A percentile compares a stretch with the other conserved stretches of the same genome.
Conservation (phyloP, 2,113 vertebrate species). For the Cyprinus carpio region DNA sequence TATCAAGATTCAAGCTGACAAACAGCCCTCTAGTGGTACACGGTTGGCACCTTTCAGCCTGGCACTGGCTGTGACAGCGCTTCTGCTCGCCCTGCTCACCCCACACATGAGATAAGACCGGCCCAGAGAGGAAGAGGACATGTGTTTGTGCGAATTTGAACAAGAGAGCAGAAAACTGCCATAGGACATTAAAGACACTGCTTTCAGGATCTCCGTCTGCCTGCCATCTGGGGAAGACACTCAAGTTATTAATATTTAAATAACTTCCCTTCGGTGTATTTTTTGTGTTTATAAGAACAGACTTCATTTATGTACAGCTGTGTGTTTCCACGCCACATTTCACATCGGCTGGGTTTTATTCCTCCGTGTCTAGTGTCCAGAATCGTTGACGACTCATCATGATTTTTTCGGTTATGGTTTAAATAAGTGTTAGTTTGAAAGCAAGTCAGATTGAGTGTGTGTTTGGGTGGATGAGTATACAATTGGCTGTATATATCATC, state of each 20-base stretch:
- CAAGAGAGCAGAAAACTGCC: constrained; percentile 10
- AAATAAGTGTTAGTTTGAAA: constrained; percentile 54
- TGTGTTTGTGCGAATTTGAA: constrained; percentile 48
- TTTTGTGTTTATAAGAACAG: constrained; percentile 57
- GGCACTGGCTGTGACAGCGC: constrained; percentile 64
- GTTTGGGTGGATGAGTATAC: constrained; percentile 39
- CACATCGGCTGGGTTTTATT: constrained; percentile 50
- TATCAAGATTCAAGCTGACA: neutral
- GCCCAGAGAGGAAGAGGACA: constrained; percentile 44
- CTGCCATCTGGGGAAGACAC: constrained; percentile 64
- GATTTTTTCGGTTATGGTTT: constrained; percentile 1
- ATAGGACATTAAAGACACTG: constrained; percentile 64
- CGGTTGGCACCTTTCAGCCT: constrained; percentile 54
- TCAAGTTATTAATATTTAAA: constrained; percentile 72
- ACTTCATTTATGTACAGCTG: constrained; percentile 69
- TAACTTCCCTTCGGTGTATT: constrained; percentile 71
- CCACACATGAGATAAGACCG: constrained; percentile 72
- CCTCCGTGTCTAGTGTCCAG: constrained; percentile 57
- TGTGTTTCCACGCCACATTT: constrained; percentile 52
- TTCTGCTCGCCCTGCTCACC: constrained; percentile 67
- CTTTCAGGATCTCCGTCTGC: constrained; percentile 75
- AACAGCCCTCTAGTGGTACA: constrained; percentile 50
- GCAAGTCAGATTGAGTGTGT: constrained; percentile 32
- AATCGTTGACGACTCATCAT: constrained; percentile 11
- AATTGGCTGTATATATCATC: constrained; percentile 16